Conservation (phyloP, 2,888 invertebrate species). For the Hirtodrosophila histrioides region DNA sequence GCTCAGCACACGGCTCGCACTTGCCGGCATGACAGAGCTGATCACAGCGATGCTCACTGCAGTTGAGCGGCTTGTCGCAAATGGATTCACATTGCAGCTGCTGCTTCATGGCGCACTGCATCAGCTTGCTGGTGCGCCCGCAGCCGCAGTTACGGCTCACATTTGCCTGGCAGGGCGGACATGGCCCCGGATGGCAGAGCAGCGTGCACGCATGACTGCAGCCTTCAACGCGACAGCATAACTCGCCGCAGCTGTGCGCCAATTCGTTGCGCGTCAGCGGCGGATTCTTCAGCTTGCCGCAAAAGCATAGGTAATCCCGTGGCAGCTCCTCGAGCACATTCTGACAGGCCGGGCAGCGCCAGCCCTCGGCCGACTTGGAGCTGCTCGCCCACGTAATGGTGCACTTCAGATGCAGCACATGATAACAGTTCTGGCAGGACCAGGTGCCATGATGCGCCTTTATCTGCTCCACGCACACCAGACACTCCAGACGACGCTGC, state of each 20-base stretch:
- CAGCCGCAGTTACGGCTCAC: conserved; percentile 91
- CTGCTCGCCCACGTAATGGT: conserved; percentile 96
- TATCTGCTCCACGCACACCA: conserved; percentile 96
- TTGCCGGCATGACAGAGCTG: conserved; percentile 91
- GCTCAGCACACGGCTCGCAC: conserved; percentile 89
- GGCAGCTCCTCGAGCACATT: conserved; percentile 91
- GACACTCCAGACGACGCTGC: conserved; percentile 93
- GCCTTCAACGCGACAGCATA: conserved; percentile 88
- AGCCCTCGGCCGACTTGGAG: conserved; percentile 91
- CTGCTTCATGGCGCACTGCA: conserved; percentile 90
- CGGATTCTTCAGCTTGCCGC: conserved; percentile 91
- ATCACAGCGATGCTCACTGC: conserved; percentile 90
- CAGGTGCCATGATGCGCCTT: conserved; percentile 92
- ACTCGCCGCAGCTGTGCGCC: conserved; percentile 96
- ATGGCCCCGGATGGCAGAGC: conserved; percentile 97
- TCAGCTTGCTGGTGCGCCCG: conserved; percentile 88
- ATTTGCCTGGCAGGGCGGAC: conserved; percentile 93
- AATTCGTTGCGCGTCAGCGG: conserved; percentile 90
- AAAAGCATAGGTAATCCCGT: conserved; percentile 94
- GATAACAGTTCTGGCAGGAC: conserved; percentile 96
- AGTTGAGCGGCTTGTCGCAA: conserved; percentile 91
- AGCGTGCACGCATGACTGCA: conserved; percentile 90
- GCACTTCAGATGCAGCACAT: conserved; percentile 96
- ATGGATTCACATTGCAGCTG: conserved; percentile 89
- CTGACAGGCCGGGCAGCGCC: conserved; percentile 99